These are phyloP conservation scores for Oscheius sp. DNA, from an alignment of 2,888 invertebrate genomes.

Conservation along the genomic window DNA sequence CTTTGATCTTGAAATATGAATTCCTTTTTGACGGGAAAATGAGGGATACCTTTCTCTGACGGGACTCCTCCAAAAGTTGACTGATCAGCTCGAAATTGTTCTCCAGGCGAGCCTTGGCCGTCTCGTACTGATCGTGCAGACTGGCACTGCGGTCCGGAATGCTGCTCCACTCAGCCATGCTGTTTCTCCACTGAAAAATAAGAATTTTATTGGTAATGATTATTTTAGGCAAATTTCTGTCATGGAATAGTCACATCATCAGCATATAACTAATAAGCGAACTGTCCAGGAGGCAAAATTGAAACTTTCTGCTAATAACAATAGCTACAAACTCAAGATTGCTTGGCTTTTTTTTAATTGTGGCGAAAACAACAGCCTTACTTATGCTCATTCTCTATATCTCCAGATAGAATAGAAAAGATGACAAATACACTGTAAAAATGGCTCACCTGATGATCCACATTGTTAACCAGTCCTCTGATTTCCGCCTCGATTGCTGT, in stretches of 20 bases:
- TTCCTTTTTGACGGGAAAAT: neutral
- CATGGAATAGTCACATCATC: too few species aligned
- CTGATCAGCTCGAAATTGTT: slow-evolving; percentile 44
- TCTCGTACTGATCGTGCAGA: slow-evolving; percentile 58
- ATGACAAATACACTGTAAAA: too few species aligned
- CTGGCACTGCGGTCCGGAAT: slow-evolving; percentile 58
- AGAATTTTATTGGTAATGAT: neutral
- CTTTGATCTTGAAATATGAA: slow-evolving; percentile 38
- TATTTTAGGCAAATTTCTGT: too few species aligned
- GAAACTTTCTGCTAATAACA: too few species aligned
- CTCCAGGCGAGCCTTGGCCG: slow-evolving; percentile 53
- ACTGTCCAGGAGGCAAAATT: too few species aligned
- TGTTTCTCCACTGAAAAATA: slow-evolving; percentile 45
- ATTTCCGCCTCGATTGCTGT: slow-evolving; percentile 53
- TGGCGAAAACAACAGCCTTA: too few species aligned
- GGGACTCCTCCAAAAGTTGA: slow-evolving; percentile 39
- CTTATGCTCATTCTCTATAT: too few species aligned
- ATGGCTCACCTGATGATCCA: slow-evolving; percentile 49
- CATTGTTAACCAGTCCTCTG: slow-evolving; percentile 42
- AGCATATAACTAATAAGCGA: too few species aligned
- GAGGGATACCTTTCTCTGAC: slow-evolving; percentile 35
- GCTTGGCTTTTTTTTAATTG: too few species aligned
- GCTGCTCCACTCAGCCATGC: slow-evolving; percentile 51
- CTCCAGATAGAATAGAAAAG: too few species aligned
- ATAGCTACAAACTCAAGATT: too few species aligned